Conservation (phyloP, 2,888 invertebrate genomes). For the Eupithecia centaureata region DNA sequence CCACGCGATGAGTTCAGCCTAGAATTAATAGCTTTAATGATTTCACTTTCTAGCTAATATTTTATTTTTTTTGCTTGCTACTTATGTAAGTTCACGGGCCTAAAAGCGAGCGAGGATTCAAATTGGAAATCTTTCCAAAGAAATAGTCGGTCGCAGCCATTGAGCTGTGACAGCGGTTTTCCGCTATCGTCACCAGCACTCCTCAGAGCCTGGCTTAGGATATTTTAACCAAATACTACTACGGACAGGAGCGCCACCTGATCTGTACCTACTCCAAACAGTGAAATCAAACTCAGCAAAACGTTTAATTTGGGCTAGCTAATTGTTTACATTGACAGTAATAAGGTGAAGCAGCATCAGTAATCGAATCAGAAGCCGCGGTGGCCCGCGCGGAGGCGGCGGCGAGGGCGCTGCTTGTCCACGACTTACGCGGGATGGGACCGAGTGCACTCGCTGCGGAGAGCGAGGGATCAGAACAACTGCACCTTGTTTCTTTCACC, state of each 20-base stretch:
- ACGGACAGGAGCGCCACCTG: not conserved
- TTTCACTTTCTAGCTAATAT: slow-evolving; percentile 33
- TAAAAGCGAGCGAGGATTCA: not conserved
- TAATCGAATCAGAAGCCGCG: slow-evolving; percentile 48
- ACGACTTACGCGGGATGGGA: slow-evolving; percentile 40
- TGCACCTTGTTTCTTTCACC: not conserved
- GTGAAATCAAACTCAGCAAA: not conserved
- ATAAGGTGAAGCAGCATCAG: slow-evolving; percentile 33
- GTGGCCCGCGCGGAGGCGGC: not conserved
- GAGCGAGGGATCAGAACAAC: slow-evolving; percentile 1
- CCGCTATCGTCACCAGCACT: not conserved
- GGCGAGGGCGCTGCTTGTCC: slow-evolving; percentile 33
- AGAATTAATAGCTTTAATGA: slow-evolving; percentile 30
- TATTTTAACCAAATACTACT: not conserved
- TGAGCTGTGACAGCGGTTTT: not conserved
- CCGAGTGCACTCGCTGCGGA: slow-evolving; percentile 26
- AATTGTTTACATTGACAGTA: not conserved
- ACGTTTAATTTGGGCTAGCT: not conserved
- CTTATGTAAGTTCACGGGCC: slow-evolving; percentile 29
- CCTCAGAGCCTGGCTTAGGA: not conserved
- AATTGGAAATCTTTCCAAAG: slow-evolving; percentile 3
- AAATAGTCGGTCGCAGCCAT: not conserved
- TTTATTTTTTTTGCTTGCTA: slow-evolving; percentile 16
- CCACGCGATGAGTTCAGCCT: slow-evolving; percentile 14
- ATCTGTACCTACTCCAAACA: not conserved